Base-by-base conservation (phyloP, 1,140 invertebrate genomes). In the Oryzaephilus surinamensis region DNA sequence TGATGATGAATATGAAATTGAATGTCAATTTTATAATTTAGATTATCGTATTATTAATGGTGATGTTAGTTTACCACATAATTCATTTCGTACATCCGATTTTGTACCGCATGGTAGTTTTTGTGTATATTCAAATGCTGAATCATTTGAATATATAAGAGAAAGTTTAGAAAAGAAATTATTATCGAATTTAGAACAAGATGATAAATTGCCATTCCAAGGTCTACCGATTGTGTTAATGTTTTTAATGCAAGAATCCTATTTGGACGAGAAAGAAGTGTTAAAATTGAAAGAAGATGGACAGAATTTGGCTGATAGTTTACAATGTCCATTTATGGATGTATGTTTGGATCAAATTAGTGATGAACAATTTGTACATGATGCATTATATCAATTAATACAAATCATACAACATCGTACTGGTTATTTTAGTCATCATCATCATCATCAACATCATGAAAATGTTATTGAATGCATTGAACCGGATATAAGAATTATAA, bases 151-250 rank as follows among this genome's bases (percentile, higher is more conserved):
- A 51, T 95, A 92, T 59, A 81, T 97, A 24, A 73, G 88, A 49
- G 82, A 84, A 42, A 91, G 88, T 58, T 70, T 96, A 41, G 89
- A 95, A 56, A 91, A 92, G 61, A 94, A 89, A 7, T 66, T 96
- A 4, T 63, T 95, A 0, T 87, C 86, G 3, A 93, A 92, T 73
- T 68, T 94, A 36, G 86, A 92, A 59, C 81, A 89, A 55, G 88
- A 93, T 54, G 89, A 94, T 54, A 79, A 87, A 46, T 60, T 84
- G 33, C 81, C 83, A 10, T 86, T 90, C 57, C 70, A 73, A 56
- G 87, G 88, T 45, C 68, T 95, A 44, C 90, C 90, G 1, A 82
- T 94, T 48, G 86, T 93, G 17, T 76, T 95, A 48, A 76, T 95
- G 60, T 89, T 93, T 62, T 77, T 90, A 33, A n/a, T n/a, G n/a